Evolutionary conservation across 1,140 invertebrate species (phyloP).

Genomic region (Drosophila jambulina): DNA sequence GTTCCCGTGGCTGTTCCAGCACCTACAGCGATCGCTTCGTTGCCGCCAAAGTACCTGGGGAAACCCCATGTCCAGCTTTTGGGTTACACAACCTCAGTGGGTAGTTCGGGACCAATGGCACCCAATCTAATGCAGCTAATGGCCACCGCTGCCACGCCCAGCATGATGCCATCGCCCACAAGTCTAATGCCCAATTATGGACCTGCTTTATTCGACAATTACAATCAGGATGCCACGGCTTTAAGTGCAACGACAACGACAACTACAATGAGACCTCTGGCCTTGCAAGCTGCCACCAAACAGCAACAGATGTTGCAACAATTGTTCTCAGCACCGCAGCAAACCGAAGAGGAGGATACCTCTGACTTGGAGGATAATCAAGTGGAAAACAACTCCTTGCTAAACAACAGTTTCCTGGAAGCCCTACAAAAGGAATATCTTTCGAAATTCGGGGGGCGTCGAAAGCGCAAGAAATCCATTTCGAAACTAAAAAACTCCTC

Average conservation of each 20-base stretch:
- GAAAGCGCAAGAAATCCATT: conserved; percentile 57
- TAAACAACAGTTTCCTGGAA: conserved; percentile 68
- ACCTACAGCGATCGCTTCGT: conserved; percentile 14
- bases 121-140: conserved; percentile 65
- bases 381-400: conserved; percentile 56
- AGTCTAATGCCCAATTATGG: conserved; percentile 63
- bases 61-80: conserved; percentile 70
- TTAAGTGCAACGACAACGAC: conserved; percentile 26
- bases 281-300: conserved; percentile 7
- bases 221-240: conserved; percentile 33
- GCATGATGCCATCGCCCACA: conserved; percentile 39
- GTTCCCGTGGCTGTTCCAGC: neutral
- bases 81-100: conserved; percentile 71
- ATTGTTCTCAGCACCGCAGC: conserved; percentile 54
- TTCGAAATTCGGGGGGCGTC: conserved; percentile 45
- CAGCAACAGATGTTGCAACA: conserved; percentile 63
- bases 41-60: conserved; percentile 21
- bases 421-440: conserved; percentile 70
- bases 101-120: conserved; percentile 49
- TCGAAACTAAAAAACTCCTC: conserved; percentile 13
- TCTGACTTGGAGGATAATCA: conserved; percentile 21
- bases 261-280: conserved; percentile 35
- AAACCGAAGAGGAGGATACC: conserved; percentile 9
- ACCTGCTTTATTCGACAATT: conserved; percentile 59
- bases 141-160: conserved; percentile 45